phyloP scores from a whole-genome alignment of 2,113 vertebrate genomes.

The Macquaria ambigua region DNA sequence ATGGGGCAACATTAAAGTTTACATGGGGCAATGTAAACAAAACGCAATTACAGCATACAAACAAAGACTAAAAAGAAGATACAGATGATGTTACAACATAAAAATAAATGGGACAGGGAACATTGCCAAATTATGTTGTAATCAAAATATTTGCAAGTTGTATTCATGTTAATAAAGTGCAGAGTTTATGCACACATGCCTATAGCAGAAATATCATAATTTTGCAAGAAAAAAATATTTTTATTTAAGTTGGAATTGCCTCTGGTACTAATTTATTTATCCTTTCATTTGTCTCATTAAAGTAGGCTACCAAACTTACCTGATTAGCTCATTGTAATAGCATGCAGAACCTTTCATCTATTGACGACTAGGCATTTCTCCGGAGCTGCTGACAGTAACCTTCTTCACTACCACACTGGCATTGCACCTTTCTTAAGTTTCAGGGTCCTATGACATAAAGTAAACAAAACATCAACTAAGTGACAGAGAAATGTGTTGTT shows the following conservation, averaged over 20 bases:
- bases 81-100: not conserved
- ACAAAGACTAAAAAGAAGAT: not conserved
- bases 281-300: no score
- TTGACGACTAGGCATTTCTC: no score
- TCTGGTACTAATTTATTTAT: not conserved
- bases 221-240: not conserved
- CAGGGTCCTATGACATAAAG: not conserved
- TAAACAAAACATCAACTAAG: not conserved
- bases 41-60: not conserved
- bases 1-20: not conserved
- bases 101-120: not conserved
- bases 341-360: not conserved
- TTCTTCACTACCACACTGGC: not conserved
- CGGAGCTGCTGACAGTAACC: no score
- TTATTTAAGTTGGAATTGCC: not conserved
- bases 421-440: not conserved
- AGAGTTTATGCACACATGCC: not conserved
- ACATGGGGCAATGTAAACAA: not conserved
- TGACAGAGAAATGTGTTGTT: not conserved
- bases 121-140: not conserved
- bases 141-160: not conserved
- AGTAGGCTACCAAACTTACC: not conserved
- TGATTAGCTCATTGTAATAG: not conserved
- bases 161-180: not conserved
- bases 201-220: not conserved